Percentiles rank a stretch among this genome's conserved stretches.
Conservation (phyloP, 2,888 invertebrate species). For the Diadegma fenestrale region DNA sequence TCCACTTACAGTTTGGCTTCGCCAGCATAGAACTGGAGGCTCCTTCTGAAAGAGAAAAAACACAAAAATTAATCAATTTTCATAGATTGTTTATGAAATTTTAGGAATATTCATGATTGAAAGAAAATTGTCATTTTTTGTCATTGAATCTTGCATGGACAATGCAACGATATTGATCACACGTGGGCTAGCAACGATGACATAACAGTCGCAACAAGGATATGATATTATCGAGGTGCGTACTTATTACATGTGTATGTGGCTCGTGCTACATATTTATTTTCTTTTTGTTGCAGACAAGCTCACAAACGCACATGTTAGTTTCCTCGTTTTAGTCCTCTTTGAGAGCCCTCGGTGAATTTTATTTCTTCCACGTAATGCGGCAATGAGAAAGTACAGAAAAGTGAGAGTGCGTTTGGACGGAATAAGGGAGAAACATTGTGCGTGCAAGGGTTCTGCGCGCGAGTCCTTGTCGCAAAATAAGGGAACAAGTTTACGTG, state of each 20-base stretch:
- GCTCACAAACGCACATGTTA: background rate
- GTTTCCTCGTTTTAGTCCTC: constrained; percentile 7
- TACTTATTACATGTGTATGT: background rate
- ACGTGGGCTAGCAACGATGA: constrained; percentile 41
- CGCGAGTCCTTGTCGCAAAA: constrained; percentile 51
- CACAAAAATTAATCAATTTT: constrained; percentile 14
- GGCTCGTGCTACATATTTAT: constrained; percentile 37
- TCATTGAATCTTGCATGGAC: constrained; percentile 40
- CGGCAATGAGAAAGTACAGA: constrained; percentile 10
- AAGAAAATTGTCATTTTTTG: background rate
- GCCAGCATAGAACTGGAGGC: constrained; percentile 82
- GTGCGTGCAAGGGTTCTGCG: constrained; percentile 58
- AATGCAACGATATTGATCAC: constrained; percentile 48
- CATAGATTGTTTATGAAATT: background rate
- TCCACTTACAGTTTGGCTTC: constrained; percentile 78
- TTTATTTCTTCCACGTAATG: constrained; percentile 67
- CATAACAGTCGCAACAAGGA: constrained; percentile 19
- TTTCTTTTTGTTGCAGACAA: background rate
- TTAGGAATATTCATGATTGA: background rate
- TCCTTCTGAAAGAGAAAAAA: constrained; percentile 77
- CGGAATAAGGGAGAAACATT: constrained; percentile 31
- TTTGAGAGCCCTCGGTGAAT: constrained; percentile 27
- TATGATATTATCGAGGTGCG: constrained; percentile 46
- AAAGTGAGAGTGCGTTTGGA: constrained; percentile 28
- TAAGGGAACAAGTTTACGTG: constrained; percentile 70